These are phyloP conservation scores for Pristiophorus japonicus DNA, from an alignment of 2,113 vertebrate species.

Conservation along the genomic window DNA sequence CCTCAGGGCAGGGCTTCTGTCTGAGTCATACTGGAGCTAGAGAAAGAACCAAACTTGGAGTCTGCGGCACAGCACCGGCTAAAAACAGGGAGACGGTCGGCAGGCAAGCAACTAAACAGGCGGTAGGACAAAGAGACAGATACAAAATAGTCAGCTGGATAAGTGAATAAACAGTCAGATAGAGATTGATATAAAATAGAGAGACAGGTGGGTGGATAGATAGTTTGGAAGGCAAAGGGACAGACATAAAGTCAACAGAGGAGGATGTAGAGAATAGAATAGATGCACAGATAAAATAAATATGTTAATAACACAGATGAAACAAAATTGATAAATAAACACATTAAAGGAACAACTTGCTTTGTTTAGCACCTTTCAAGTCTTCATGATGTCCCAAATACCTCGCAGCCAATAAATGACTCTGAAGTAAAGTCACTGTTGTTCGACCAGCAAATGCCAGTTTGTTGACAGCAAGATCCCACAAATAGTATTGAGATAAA, in stretches of 20 bases:
- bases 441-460: not conserved
- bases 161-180: not conserved
- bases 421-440: not conserved
- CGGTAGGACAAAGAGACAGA: not conserved
- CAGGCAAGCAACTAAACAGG: not conserved
- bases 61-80: not conserved
- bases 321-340: not conserved
- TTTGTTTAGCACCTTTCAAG: not conserved
- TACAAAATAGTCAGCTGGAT: not conserved
- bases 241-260: not conserved
- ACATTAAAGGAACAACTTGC: not conserved
- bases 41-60: not conserved
- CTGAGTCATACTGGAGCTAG: constrained; percentile 14
- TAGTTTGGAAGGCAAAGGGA: too few relatives aligned
- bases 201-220: too few relatives aligned
- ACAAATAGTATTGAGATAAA: too few relatives aligned
- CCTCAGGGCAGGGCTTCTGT: not conserved
- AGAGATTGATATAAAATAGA: not conserved
- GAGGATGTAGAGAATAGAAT: not conserved
- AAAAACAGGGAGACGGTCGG: not conserved
- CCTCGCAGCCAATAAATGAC: not conserved
- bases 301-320: not conserved
- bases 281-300: not conserved
- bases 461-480: not conserved
- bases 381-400: not conserved